These are phyloP conservation scores for Ictidomys tridecemlineatus DNA, from an alignment of 2,113 vertebrate genomes.

Conservation along the genomic window DNA sequence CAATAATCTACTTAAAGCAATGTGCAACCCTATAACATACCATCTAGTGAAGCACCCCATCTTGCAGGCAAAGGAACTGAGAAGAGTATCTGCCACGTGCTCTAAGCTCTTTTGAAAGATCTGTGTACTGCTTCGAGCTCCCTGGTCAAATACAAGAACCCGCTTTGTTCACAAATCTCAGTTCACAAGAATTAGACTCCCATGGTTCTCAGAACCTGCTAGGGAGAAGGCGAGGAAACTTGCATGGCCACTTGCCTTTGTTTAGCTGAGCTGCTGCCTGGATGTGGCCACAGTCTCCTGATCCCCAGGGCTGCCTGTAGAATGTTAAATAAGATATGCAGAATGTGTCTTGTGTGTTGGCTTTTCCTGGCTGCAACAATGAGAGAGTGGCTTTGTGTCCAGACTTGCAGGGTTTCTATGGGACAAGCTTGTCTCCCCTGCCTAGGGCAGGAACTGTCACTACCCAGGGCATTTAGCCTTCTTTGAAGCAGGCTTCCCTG, in stretches of 20 bases:
- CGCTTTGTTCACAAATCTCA: background rate
- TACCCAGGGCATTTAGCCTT: background rate
- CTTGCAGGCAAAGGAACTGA: background rate
- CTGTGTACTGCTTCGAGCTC: background rate
- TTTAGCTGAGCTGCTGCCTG: background rate
- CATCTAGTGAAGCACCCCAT: background rate
- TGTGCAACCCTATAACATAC: background rate
- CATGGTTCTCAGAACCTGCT: background rate
- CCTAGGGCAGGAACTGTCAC: background rate
- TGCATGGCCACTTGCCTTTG: background rate
- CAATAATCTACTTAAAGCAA: background rate
- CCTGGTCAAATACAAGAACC: background rate
- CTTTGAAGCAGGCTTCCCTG: background rate
- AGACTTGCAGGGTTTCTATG: background rate
- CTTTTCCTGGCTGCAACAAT: background rate
- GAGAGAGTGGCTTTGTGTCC: background rate
- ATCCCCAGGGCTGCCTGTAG: background rate
- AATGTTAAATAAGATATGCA: slow-evolving; percentile 23
- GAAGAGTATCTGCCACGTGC: accelerated
- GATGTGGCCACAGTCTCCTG: background rate
- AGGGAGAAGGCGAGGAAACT: background rate
- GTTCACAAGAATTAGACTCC: background rate
- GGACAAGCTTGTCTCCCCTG: background rate
- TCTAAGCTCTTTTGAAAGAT: background rate
- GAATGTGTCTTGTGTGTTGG: background rate